Evolutionary conservation across 2,113 vertebrate genomes (phyloP), one percentile per base, ranked within the genome.

Genomic region (Heterotilapia buettikoferi): DNA sequence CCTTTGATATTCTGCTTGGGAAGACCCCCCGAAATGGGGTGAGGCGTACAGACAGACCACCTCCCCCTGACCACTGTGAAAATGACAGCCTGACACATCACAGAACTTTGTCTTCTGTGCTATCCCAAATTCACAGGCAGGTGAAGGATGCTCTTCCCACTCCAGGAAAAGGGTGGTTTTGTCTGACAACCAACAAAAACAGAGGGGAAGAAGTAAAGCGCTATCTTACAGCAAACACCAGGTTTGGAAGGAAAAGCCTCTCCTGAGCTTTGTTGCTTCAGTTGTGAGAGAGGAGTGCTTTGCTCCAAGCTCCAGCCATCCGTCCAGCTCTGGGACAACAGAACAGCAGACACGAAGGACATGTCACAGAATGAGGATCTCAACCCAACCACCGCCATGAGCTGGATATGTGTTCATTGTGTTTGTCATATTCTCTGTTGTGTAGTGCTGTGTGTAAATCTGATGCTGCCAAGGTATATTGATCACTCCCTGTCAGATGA

Each of bases 21-120:
- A 71, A 71, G 66, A 71, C 12, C 12, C 63, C 66, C 36, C 1
- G 11, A 40, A 40, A 68, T 38, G 0, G 61, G 36, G 36, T 24
- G 1, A 21, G 7, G 31, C 9, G 0, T 7, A 36, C 1, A 0
- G 61, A 36, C 9, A 66, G 36, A 21, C 12, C 63, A 40, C 0
- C 5, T 68, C 36, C 21, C 1, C 36, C 33, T 40, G 11, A 40
- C 36, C 63, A 14, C 63, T 13, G 63, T 0, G 63, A 14, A 68
- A 21, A 40, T 68, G 4, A 66, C 6, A 5, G 33, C 19, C 19
- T 68, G 33, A 38, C 9, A 38, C 33, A 66, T 38, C 33, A 0
- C 33, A 68, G 12, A 68, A 68, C 19, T 9, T 68, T 68, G n/a
- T 68, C 36, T 68, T 68, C 33, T 68, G 63, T 68, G 36, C 38